These are phyloP conservation scores for Panurus biarmicus DNA, from an alignment of 2,113 vertebrate genomes.

Conservation along the genomic window DNA sequence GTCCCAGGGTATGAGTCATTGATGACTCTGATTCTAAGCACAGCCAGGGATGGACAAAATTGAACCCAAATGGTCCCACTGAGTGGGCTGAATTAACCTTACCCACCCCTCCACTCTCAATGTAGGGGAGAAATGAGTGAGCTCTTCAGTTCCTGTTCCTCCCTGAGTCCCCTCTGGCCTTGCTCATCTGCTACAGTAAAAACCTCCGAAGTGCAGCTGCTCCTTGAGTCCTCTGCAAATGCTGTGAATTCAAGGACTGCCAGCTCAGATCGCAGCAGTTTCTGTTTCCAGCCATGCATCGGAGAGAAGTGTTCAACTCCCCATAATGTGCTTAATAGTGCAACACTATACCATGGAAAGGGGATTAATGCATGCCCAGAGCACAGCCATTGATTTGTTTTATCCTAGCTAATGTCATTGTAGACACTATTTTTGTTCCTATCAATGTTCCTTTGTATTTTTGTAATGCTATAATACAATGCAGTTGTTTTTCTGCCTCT, in stretches of 20 bases:
- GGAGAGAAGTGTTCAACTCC: constrained; percentile 16
- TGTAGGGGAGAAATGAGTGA: not conserved
- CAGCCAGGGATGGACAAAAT: not conserved
- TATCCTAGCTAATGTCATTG: constrained; percentile 48
- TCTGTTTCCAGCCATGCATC: not conserved
- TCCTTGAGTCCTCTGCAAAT: not conserved
- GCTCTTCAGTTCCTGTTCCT: not conserved
- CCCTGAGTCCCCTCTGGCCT: not conserved
- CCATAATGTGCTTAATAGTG: constrained; percentile 40
- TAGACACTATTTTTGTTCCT: constrained; percentile 37
- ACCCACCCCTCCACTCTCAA: not conserved
- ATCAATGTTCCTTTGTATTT: constrained; percentile 19
- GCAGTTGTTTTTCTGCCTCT: not conserved
- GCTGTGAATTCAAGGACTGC: constrained; percentile 29
- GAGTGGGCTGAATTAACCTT: not conserved
- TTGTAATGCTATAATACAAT: constrained; percentile 8
- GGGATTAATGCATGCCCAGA: constrained; percentile 12
- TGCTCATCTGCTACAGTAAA: constrained; percentile 1
- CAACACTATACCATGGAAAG: constrained; percentile 19
- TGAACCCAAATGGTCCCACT: not conserved
- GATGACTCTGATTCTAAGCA: not conserved
- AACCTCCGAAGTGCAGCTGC: not conserved
- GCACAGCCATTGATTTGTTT: constrained; percentile 50
- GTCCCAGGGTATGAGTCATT: not conserved
- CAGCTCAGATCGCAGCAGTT: not conserved